A percentile compares a stretch with the other conserved stretches of the same genome.
phyloP scores from a whole-genome alignment of 1,140 invertebrate species.

The Drosophila nasuta region DNA sequence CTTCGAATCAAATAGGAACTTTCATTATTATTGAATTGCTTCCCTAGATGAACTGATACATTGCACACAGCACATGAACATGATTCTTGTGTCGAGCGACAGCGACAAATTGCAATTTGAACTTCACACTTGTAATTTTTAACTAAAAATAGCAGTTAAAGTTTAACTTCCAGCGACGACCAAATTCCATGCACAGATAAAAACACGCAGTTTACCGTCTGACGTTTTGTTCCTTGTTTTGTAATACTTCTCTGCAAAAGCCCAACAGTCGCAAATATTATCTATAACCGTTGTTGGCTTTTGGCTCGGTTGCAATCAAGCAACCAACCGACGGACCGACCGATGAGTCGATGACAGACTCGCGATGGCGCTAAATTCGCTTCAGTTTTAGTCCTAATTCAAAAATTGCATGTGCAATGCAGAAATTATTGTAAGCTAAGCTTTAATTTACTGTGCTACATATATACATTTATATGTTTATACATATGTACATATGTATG shows the following conservation, averaged over 20 bases:
- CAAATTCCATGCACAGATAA: constrained; percentile 63
- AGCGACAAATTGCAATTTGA: constrained; percentile 37
- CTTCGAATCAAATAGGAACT: constrained; percentile 23
- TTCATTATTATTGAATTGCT: constrained; percentile 44
- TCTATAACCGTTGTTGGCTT: constrained; percentile 64
- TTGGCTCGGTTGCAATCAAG: constrained; percentile 22
- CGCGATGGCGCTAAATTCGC: constrained; percentile 28
- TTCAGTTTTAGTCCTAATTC: constrained; percentile 2
- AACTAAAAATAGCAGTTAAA: constrained; percentile 76
- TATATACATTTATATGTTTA: not conserved
- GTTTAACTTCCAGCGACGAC: constrained; percentile 61
- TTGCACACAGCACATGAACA: constrained; percentile 48
- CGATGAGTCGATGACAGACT: constrained; percentile 25
- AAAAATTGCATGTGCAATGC: not conserved
- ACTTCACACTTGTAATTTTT: constrained; percentile 75
- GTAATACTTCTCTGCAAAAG: constrained; percentile 69
- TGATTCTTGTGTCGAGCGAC: constrained; percentile 35
- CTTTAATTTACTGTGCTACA: too few relatives aligned
- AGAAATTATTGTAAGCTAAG: not conserved
- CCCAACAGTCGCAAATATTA: constrained; percentile 73
- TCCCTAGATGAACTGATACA: constrained; percentile 33
- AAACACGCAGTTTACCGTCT: constrained; percentile 75
- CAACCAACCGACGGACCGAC: not conserved
- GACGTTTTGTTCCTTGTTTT: constrained; percentile 74
- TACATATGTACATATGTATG: not conserved